phyloP scores from a whole-genome alignment of 2,113 vertebrate species.

The Oreocharis arfaki region DNA sequence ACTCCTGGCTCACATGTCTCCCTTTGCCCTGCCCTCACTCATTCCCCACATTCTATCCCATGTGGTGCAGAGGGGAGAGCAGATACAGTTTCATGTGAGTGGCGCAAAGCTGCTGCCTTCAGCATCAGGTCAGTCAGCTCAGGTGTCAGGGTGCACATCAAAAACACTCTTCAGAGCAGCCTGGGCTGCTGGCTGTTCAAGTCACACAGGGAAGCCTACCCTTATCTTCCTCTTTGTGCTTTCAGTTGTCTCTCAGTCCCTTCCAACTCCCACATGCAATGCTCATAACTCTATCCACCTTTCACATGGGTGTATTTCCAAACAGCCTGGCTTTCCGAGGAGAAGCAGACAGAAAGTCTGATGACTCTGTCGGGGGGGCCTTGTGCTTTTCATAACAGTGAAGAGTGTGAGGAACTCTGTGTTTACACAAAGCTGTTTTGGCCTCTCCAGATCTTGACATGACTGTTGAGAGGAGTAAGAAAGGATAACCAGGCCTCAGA shows the following conservation, averaged over 20 bases:
- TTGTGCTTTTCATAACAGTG: not conserved
- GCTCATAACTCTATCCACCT: not conserved
- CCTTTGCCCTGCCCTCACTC: not conserved
- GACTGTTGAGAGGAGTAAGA: not conserved
- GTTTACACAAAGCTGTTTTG: not conserved
- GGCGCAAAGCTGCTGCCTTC: not conserved
- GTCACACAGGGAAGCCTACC: not conserved
- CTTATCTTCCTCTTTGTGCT: not conserved
- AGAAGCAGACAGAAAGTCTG: not conserved
- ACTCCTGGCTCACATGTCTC: rapidly evolving
- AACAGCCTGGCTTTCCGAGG: not conserved
- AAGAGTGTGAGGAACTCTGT: not conserved
- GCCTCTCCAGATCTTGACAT: not conserved
- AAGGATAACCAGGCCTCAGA: not conserved
- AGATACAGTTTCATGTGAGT: not conserved
- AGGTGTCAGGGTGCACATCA: not conserved
- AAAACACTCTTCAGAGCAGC: not conserved
- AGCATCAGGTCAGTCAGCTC: rapidly evolving
- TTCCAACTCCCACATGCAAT: not conserved
- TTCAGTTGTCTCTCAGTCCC: not conserved
- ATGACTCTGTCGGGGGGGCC: not conserved
- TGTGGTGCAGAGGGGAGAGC: not conserved
- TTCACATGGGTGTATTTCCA: not conserved
- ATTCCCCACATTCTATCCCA: not conserved
- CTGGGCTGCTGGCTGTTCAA: not conserved